These are phyloP conservation scores for Drosophila mulleri DNA, from an alignment of 2,888 invertebrate species.

Conservation along the genomic window DNA sequence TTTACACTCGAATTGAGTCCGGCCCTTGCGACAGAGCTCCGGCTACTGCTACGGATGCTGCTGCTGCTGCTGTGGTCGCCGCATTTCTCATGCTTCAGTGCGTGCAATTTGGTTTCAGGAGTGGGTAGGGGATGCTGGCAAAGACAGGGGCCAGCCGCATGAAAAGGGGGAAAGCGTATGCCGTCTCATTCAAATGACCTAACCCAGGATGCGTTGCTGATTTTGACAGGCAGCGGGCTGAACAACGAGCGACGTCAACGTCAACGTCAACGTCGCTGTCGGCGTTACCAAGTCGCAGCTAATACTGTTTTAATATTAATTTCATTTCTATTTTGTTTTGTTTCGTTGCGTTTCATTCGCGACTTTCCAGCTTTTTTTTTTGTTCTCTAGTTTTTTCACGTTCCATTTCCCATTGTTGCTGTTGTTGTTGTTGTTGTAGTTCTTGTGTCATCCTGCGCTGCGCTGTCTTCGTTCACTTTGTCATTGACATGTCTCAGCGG, in stretches of 20 bases:
- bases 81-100: constrained; percentile 79
- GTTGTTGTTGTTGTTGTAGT: constrained; percentile 41
- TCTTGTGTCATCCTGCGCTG: constrained; percentile 39
- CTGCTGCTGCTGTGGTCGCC: constrained; percentile 46
- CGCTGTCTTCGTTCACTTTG: constrained; percentile 43
- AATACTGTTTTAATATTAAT: constrained; percentile 79
- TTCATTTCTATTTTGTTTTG: constrained; percentile 65
- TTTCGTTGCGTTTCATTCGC: constrained; percentile 60
- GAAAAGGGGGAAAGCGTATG: constrained; percentile 35
- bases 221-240: constrained; percentile 63
- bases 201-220: constrained; percentile 67
- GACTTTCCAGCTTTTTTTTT: constrained; percentile 49
- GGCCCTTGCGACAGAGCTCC: constrained; percentile 21
- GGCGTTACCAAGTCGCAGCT: constrained; percentile 27
- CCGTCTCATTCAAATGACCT: constrained; percentile 75
- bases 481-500: constrained; percentile 62
- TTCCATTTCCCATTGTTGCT: constrained; percentile 2
- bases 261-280: constrained; percentile 10
- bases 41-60: constrained; percentile 26
- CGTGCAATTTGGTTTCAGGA: constrained; percentile 64
- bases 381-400: constrained; percentile 25
- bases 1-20: constrained; percentile 80
- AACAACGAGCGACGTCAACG: not conserved
- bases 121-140: not conserved
- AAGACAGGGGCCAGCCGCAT: not conserved